A percentile compares a stretch with the other conserved stretches of the same genome.
These are phyloP conservation scores for Silurus lanzhouensis DNA, from an alignment of 2,797 vertebrate species.

Conservation along the genomic window DNA sequence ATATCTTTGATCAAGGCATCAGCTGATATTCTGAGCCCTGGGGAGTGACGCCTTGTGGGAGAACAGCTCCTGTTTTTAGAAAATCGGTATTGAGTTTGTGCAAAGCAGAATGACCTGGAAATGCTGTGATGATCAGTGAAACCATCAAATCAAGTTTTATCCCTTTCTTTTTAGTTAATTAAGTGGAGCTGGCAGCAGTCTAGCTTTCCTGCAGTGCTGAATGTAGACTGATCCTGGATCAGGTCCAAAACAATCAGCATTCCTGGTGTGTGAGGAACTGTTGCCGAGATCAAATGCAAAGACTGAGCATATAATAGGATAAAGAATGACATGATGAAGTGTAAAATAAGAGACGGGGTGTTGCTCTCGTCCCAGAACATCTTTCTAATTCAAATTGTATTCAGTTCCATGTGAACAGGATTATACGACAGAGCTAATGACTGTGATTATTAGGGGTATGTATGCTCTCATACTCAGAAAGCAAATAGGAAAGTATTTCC, in stretches of 20 bases:
- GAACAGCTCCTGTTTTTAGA: conserved; percentile 23
- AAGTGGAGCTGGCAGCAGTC: conserved; percentile 6
- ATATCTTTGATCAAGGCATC: conserved; percentile 40
- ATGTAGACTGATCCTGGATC: conserved; percentile 28
- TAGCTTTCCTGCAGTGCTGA: neutral
- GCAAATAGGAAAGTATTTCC: conserved; percentile 14
- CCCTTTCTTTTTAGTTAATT: conserved; percentile 8
- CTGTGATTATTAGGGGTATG: neutral
- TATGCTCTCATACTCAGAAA: neutral
- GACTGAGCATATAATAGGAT: conserved; percentile 20
- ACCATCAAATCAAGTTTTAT: conserved; percentile 45
- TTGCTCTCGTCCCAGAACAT: neutral
- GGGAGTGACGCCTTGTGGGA: neutral
- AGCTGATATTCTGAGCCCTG: conserved; percentile 10
- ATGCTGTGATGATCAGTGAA: conserved; percentile 31
- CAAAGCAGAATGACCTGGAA: conserved; percentile 19
- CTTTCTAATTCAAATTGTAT: neutral
- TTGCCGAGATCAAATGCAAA: conserved; percentile 34
- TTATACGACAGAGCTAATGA: neutral
- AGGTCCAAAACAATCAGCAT: conserved; percentile 19
- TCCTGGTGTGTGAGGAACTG: conserved; percentile 31
- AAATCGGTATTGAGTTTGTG: conserved; percentile 29
- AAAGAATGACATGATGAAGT: conserved; percentile 4
- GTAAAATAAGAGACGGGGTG: neutral
- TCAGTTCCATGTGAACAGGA: neutral